These are phyloP conservation scores for Perca flavescens DNA, from an alignment of 2,113 vertebrate genomes.

Conservation along the genomic window DNA sequence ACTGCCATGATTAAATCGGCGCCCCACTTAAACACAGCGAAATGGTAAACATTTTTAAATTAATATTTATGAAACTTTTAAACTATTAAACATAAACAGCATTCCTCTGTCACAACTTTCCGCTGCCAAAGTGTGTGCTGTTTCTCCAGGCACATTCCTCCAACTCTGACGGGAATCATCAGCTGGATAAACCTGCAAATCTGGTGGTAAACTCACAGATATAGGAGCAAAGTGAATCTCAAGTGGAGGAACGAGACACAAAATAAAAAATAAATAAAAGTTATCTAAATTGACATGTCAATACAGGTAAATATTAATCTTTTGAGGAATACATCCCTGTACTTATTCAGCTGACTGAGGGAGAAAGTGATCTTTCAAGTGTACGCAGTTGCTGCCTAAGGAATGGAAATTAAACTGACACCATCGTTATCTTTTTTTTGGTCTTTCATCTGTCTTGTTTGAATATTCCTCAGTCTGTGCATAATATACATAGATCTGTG, in stretches of 20 bases:
- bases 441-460: slow-evolving; percentile 24
- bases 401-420: slow-evolving; percentile 15
- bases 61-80: slow-evolving; percentile 74
- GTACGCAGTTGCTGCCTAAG: not conserved
- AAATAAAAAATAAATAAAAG: not conserved
- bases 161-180: slow-evolving; percentile 23
- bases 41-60: slow-evolving; percentile 67
- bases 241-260: not conserved
- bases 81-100: slow-evolving; percentile 72
- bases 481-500: not conserved
- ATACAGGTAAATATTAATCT: slow-evolving; percentile 6
- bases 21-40: slow-evolving; percentile 31
- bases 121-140: slow-evolving; percentile 44
- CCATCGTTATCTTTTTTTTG: not conserved
- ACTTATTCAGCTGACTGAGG: not conserved
- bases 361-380: not conserved
- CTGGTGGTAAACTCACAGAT: slow-evolving; percentile 16
- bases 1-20: slow-evolving; percentile 37
- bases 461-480: not conserved
- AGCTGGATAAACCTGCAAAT: slow-evolving; percentile 26
- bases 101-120: slow-evolving; percentile 62
- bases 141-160: slow-evolving; percentile 53
- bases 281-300: slow-evolving; percentile 31
- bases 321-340: not conserved
- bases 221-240: not conserved